Conservation (phyloP, 2,113 vertebrate species). For the Bufo gargarizans region DNA sequence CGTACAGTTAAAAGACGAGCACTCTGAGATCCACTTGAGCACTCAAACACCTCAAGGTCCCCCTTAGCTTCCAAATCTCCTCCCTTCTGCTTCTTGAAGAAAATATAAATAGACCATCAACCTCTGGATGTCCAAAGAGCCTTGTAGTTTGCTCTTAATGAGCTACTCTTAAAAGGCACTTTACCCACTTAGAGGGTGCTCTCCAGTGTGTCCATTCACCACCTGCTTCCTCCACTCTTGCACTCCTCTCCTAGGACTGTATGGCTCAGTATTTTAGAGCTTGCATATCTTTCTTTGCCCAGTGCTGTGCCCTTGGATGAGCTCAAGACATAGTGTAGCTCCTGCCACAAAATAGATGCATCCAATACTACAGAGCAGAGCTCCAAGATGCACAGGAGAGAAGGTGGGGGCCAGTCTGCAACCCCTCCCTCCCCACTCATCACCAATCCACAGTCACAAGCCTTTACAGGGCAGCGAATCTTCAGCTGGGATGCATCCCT, state of each 20-base stretch:
- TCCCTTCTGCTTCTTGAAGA: constrained; percentile 12
- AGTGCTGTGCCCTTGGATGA: constrained; percentile 71
- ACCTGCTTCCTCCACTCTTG: background rate
- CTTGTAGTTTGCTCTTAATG: constrained; percentile 55
- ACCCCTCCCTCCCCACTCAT: constrained; percentile 39
- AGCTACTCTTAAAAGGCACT: constrained; percentile 59
- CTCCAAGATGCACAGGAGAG: constrained; percentile 76
- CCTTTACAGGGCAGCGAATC: constrained; percentile 66
- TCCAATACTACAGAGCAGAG: constrained; percentile 65
- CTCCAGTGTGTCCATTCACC: constrained; percentile 57
- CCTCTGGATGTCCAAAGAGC: background rate
- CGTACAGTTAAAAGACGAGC: constrained; percentile 64
- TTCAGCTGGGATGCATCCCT: constrained; percentile 64
- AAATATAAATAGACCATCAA: constrained; percentile 24
- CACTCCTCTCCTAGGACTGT: background rate
- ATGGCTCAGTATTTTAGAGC: constrained; percentile 59
- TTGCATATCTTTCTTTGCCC: constrained; percentile 64
- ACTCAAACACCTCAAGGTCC: constrained; percentile 20
- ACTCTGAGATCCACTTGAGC: constrained; percentile 10
- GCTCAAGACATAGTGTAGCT: constrained; percentile 81
- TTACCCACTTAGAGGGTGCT: constrained; percentile 60
- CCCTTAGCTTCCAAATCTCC: background rate
- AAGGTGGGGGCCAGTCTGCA: background rate
- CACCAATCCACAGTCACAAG: constrained; percentile 66
- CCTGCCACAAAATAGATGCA: constrained; percentile 66